A percentile compares a stretch with the other conserved stretches of the same genome.
phyloP scores from a whole-genome alignment of 2,888 invertebrate genomes.

The Pseudococcus viburni region DNA sequence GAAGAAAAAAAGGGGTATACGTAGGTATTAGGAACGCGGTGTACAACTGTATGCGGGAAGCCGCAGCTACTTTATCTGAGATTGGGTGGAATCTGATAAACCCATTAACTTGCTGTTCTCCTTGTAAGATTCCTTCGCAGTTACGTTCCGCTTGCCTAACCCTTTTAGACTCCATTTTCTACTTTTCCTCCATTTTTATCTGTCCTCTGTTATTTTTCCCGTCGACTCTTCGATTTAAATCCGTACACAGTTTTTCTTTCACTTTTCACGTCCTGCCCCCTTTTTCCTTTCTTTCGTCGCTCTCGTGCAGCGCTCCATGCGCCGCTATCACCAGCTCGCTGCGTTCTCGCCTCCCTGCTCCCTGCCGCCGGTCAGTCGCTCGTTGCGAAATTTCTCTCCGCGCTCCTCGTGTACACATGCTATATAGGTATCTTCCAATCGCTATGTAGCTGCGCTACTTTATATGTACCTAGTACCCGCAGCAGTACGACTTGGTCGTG shows the following conservation, averaged over 20 bases:
- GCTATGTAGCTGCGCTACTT: not conserved
- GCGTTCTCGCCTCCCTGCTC: not conserved
- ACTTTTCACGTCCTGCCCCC: constrained; percentile 62
- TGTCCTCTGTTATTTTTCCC: constrained; percentile 64
- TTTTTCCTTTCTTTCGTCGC: constrained; percentile 30
- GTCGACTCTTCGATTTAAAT: constrained; percentile 51
- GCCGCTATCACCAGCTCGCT: no score
- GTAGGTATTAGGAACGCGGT: constrained; percentile 10
- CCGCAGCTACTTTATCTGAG: constrained; percentile 62
- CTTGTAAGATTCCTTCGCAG: constrained; percentile 67
- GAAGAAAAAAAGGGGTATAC: constrained; percentile 18
- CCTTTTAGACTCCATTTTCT: constrained; percentile 66
- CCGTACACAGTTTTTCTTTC: constrained; percentile 66
- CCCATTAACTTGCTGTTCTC: constrained; percentile 68
- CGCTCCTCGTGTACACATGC: not conserved
- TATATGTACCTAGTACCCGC: not conserved
- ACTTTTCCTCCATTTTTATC: constrained; percentile 66
- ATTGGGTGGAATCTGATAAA: constrained; percentile 67
- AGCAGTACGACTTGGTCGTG: not conserved
- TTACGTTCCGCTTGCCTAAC: constrained; percentile 64
- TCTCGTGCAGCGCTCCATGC: no score
- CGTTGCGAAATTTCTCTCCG: not conserved
- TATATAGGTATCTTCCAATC: not conserved
- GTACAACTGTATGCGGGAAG: constrained; percentile 61
- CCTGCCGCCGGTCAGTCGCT: not conserved